Evolutionary conservation across 2,888 invertebrate genomes (phyloP).

Genomic region (Cyclophora punctaria): DNA sequence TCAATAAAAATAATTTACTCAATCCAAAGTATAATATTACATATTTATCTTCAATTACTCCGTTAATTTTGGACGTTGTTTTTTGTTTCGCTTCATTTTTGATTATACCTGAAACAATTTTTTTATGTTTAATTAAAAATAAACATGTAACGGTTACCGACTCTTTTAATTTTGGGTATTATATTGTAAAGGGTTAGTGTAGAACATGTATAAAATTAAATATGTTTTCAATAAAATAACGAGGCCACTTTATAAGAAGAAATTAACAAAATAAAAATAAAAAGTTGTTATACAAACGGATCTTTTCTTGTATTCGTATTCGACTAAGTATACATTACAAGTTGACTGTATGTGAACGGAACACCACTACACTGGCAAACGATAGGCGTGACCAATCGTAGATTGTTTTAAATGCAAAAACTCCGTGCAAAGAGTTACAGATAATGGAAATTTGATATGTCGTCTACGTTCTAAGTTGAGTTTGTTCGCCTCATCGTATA

Average conservation of each 20-base stretch:
- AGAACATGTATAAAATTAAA: too few relatives aligned
- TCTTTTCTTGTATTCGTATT: too few relatives aligned
- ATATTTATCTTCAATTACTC: slow-evolving; percentile 1
- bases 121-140: not conserved
- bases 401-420: slow-evolving; percentile 10
- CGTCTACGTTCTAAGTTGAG: slow-evolving; percentile 54
- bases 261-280: too few relatives aligned
- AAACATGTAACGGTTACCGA: not conserved
- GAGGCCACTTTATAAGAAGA: too few relatives aligned
- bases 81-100: slow-evolving; percentile 32
- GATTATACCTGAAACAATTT: slow-evolving; percentile 38
- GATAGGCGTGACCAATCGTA: slow-evolving; percentile 5
- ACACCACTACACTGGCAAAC: not conserved
- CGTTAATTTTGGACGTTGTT: slow-evolving; percentile 14
- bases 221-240: too few relatives aligned
- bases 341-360: too few relatives aligned
- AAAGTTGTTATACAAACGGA: too few relatives aligned
- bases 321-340: too few relatives aligned
- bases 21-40: not conserved
- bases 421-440: slow-evolving; percentile 26
- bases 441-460: slow-evolving; percentile 69
- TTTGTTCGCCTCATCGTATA: slow-evolving; percentile 61
- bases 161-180: not conserved
- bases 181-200: not conserved
- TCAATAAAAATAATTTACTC: not conserved